Percentiles rank a stretch among this genome's conserved stretches.
These are phyloP conservation scores for Tachina fera DNA, from an alignment of 2,888 invertebrate species.

Conservation along the genomic window DNA sequence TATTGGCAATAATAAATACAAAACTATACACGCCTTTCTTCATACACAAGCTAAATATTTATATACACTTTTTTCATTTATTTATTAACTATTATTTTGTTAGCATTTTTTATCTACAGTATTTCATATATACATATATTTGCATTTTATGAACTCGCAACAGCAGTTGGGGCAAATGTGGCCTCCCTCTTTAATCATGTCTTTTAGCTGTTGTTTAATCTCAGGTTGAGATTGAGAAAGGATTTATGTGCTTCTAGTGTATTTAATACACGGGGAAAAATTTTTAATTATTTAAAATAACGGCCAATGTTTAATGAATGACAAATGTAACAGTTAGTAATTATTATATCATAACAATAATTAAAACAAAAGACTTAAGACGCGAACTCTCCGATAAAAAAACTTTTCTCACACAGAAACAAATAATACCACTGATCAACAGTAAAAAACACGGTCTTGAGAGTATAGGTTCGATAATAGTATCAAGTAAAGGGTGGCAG, in stretches of 20 bases:
- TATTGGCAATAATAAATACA: conserved; percentile 65
- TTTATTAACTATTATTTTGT: background rate
- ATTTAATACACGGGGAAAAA: conserved; percentile 43
- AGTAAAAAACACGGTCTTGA: too few species aligned
- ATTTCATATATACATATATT: conserved; percentile 53
- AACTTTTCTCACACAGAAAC: background rate
- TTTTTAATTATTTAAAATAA: background rate
- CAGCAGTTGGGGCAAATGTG: conserved; percentile 53
- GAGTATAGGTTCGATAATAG: too few species aligned
- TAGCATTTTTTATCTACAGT: conserved; percentile 58
- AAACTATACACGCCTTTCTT: conserved; percentile 68
- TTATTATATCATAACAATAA: background rate
- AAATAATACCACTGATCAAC: background rate
- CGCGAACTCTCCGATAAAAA: background rate
- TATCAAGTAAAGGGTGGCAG: background rate
- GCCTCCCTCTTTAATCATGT: conserved; percentile 66
- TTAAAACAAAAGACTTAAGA: conserved; percentile 24
- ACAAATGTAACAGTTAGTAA: background rate
- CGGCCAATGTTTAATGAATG: background rate
- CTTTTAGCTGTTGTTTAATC: conserved; percentile 59
- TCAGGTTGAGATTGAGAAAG: conserved; percentile 57
- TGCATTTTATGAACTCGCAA: conserved; percentile 66
- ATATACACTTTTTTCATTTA: conserved; percentile 10
- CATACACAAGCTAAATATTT: conserved; percentile 59
- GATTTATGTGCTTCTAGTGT: conserved; percentile 40